Percentiles rank a stretch among this genome's conserved stretches.
These are phyloP conservation scores for Neoaliturus tenellus DNA, from an alignment of 2,888 invertebrate genomes.

Conservation along the genomic window DNA sequence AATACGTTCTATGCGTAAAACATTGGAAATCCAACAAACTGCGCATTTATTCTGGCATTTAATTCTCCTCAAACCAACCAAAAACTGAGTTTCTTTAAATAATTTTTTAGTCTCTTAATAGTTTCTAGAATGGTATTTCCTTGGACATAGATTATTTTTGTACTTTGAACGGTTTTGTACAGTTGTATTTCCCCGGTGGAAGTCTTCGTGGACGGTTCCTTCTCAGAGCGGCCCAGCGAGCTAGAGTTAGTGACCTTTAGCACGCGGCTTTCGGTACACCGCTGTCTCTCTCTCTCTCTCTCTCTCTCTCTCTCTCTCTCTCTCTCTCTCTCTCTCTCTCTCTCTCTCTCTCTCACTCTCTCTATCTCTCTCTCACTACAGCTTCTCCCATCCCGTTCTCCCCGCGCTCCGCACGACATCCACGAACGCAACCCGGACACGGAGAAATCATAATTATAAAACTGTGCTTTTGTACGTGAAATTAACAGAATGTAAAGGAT, in stretches of 20 bases:
- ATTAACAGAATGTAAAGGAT: no score
- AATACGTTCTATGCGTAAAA: no score
- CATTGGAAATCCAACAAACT: no score
- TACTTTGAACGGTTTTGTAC: no score
- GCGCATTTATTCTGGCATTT: no score
- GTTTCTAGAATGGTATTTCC: no score
- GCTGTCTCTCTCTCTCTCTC: not conserved
- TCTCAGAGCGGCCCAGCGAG: not conserved
- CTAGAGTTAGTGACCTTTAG: constrained; percentile 6
- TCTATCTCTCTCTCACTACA: not conserved
- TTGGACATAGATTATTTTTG: no score
- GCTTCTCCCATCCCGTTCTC: not conserved
- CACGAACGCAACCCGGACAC: not conserved
- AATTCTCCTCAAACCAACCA: no score
- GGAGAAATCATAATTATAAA: not conserved
- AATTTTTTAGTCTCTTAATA: no score
- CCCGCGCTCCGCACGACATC: not conserved
- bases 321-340: not conserved
- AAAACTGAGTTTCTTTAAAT: no score
- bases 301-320: not conserved
- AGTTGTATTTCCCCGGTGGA: no score
- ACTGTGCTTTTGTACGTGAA: not conserved
- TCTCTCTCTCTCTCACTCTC: not conserved
- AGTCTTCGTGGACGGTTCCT: no score
- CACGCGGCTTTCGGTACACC: not conserved